A percentile compares a stretch with the other conserved stretches of the same genome.
Evolutionary conservation across 35 echinoderm and acorn worm species (phyloP).

Genomic region (Lytechinus variegatus): DNA sequence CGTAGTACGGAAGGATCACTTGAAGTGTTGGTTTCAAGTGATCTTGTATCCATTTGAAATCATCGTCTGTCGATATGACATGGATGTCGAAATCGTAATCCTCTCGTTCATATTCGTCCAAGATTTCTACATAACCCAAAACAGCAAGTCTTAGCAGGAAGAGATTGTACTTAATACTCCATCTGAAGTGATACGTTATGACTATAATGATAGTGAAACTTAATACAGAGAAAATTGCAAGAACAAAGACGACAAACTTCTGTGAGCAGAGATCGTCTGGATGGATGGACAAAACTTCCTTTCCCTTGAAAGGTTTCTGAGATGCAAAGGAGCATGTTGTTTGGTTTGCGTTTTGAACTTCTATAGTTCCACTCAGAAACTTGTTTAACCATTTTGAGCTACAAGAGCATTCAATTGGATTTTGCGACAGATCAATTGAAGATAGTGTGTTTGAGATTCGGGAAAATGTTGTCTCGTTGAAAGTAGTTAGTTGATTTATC

Average conservation of each 20-base stretch:
- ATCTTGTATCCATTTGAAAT: neutral
- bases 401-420: slow-evolving; percentile 18
- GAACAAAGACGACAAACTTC: neutral
- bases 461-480: neutral
- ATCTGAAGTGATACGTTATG: neutral
- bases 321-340: neutral
- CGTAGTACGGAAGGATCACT: neutral
- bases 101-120: neutral
- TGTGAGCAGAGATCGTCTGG: neutral
- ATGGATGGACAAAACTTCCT: neutral
- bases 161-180: neutral
- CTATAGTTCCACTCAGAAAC: neutral
- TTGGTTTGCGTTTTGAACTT: neutral
- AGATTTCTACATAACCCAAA: neutral
- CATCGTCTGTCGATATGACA: neutral
- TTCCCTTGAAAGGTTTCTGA: neutral
- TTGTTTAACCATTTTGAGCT: neutral
- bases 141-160: neutral
- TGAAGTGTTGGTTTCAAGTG: neutral
- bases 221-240: neutral
- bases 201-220: neutral
- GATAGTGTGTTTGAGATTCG: neutral
- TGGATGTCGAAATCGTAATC: neutral
- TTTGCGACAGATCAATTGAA: neutral
- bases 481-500: neutral